Base-by-base conservation (phyloP, 1,140 invertebrate genomes). In the Drosophila lowei region DNA sequence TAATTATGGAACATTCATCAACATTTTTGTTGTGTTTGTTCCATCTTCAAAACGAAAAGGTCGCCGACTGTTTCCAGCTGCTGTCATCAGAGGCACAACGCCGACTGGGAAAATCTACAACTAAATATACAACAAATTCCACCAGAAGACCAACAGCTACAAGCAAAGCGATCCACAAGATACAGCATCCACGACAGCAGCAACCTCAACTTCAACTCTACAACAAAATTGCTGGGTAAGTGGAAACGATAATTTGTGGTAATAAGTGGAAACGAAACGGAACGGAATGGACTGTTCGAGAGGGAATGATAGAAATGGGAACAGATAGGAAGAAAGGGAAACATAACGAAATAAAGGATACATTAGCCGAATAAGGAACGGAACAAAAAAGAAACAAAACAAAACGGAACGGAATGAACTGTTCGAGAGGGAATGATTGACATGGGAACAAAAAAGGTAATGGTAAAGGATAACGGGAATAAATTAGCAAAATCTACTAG, bases 1-100 rank as follows among this genome's bases (percentile, higher is more conserved):
- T 86, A 86, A 86, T 88, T 86, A 86, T 86, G 83, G 83, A 86
- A 86, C 79, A 88, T 86, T 86, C 78, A 88, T 86, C 81, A 88
- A 86, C 81, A 74, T 67, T 75, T 83, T 63, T 76, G 83, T 88
- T 86, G 83, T 72, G 75, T 86, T 88, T 88, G 71, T 86, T 86
- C 58, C 75, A 83, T 83, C 79, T 63, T 53, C 57, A 83, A 81
- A 75, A 68, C 78, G 53, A 86, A 78, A 88, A 81, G 63, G 78
- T 61, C 48, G 73, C 64, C 68, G 79, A 66, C 67, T 70, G 71
- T 72, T 81, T 77, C 44, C 77, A 85, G 81, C 77, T 86, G 61
- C 80, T 77, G 54, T 44, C 48, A 60, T 44, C 47, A 46, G 44
- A 30, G 52, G 38, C 61, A 52, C 78, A 75, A 86, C 77, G 58